Evolutionary conservation across 2,888 invertebrate species (phyloP).

Genomic region (Orchesellides sinensis): DNA sequence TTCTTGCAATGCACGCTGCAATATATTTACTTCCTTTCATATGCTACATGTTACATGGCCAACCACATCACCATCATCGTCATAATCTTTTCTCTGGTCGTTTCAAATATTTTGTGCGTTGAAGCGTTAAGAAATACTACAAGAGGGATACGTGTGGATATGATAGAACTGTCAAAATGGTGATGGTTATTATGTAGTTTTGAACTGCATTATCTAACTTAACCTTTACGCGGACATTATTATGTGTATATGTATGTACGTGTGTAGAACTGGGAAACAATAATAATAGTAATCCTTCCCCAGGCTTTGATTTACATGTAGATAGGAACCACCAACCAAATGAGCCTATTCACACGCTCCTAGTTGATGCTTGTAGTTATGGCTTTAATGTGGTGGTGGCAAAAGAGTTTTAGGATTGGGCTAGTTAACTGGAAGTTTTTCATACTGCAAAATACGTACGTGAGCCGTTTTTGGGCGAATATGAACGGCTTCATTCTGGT

Average conservation of each 20-base stretch:
- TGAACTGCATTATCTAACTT: neutral
- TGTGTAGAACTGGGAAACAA: neutral
- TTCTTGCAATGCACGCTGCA: too few relatives aligned
- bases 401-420: neutral
- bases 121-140: too few relatives aligned
- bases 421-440: neutral
- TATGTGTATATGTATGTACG: neutral
- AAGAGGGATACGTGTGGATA: too few relatives aligned
- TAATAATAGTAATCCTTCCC: constrained; percentile 24
- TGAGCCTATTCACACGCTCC: constrained; percentile 20
- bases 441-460: neutral
- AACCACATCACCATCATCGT: too few relatives aligned
- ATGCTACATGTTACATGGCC: too few relatives aligned
- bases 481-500: too few relatives aligned
- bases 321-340: constrained; percentile 8
- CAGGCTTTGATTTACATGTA: constrained; percentile 29
- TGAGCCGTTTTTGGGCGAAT: too few relatives aligned
- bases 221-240: neutral
- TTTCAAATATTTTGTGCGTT: too few relatives aligned
- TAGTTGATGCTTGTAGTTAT: neutral
- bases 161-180: neutral
- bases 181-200: neutral
- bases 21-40: too few relatives aligned
- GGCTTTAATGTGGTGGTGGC: neutral
- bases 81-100: too few relatives aligned